These are phyloP conservation scores for Drosophila formosana DNA, from an alignment of 2,888 invertebrate species.

Conservation along the genomic window DNA sequence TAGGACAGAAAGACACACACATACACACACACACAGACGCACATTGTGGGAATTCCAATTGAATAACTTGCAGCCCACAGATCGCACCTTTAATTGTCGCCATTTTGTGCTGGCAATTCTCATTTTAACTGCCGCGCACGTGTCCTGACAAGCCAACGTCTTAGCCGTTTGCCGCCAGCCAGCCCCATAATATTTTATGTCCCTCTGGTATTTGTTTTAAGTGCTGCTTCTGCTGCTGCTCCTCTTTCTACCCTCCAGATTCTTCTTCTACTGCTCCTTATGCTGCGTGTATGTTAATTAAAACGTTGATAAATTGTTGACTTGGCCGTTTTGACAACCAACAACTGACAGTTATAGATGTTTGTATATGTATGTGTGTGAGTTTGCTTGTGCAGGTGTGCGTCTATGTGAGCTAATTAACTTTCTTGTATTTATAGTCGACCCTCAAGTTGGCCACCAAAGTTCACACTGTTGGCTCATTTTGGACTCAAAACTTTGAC, in stretches of 20 bases:
- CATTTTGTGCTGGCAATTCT: slow-evolving; percentile 50
- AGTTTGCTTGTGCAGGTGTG: slow-evolving; percentile 17
- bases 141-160: slow-evolving; percentile 24
- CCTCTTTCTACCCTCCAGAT: not conserved
- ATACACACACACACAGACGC: not conserved
- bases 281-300: slow-evolving; percentile 61
- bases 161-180: not conserved
- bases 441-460: slow-evolving; percentile 3
- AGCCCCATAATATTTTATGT: slow-evolving; percentile 44
- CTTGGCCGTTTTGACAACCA: slow-evolving; percentile 48
- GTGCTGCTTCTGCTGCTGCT: slow-evolving; percentile 29
- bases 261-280: not conserved
- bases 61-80: slow-evolving; percentile 36
- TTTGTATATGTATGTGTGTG: slow-evolving; percentile 5
- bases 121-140: slow-evolving; percentile 58
- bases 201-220: slow-evolving; percentile 60
- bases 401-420: slow-evolving; percentile 25
- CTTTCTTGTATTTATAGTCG: slow-evolving; percentile 24
- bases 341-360: slow-evolving; percentile 23
- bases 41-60: slow-evolving; percentile 35
- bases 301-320: slow-evolving; percentile 66
- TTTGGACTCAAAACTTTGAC: not conserved
- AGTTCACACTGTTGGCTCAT: not conserved
- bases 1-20: slow-evolving; percentile 10
- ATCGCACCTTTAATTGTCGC: slow-evolving; percentile 64